These are phyloP conservation scores for Phrynosoma blainvillii DNA, from an alignment of 2,113 vertebrate genomes.

Conservation along the genomic window DNA sequence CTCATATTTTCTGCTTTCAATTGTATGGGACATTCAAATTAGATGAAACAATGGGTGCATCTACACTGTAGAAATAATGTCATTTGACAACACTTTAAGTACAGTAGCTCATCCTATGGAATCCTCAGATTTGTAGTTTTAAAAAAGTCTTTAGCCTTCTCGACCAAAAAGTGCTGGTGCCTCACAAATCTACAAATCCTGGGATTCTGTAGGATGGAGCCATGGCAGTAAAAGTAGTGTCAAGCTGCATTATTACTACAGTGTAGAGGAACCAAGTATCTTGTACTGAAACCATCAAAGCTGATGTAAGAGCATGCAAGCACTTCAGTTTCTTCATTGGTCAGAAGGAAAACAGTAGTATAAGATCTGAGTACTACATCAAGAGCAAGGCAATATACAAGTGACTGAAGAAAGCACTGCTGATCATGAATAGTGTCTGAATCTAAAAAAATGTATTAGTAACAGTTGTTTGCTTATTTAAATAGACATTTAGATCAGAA, in stretches of 20 bases:
- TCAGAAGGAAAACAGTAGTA: not conserved
- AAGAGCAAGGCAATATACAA: not conserved
- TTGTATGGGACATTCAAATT: not conserved
- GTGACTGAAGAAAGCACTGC: not conserved
- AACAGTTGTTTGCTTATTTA: not conserved
- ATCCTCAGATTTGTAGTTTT: too few species aligned
- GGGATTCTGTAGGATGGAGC: too few species aligned
- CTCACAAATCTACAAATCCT: too few species aligned
- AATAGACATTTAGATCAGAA: not conserved
- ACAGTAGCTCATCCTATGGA: too few species aligned
- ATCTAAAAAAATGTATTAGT: not conserved
- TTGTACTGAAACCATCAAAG: not conserved
- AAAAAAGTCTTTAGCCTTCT: too few species aligned
- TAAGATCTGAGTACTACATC: not conserved
- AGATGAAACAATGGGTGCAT: not conserved
- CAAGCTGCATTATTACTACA: too few species aligned
- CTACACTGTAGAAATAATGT: too few species aligned
- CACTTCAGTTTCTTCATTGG: not conserved
- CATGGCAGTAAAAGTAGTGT: not conserved
- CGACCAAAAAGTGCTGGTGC: too few species aligned
- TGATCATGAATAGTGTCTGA: not conserved
- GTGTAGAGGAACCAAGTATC: not conserved
- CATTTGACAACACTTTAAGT: too few species aligned
- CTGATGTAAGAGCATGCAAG: not conserved
- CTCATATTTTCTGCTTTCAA: not conserved